These are phyloP conservation scores for Porites australiensis DNA, from an alignment of 64 coral and sea anemone species.

Conservation along the genomic window DNA sequence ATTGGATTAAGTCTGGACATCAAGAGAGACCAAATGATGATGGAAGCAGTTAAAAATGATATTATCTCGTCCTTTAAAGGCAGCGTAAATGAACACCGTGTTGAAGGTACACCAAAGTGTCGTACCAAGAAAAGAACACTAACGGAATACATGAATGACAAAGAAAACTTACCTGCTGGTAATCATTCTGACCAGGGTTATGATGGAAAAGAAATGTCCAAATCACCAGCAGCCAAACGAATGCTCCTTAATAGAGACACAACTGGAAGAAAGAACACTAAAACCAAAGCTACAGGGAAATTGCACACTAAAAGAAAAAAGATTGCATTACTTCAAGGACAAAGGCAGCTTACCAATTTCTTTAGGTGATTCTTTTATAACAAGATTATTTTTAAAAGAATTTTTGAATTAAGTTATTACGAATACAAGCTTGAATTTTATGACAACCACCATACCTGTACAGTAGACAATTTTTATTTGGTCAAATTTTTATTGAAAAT, in stretches of 20 bases:
- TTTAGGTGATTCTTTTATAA: constrained; percentile 29
- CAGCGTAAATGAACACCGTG: not conserved
- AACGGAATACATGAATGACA: constrained; percentile 42
- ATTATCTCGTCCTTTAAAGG: not conserved
- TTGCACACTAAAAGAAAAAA: constrained; percentile 14
- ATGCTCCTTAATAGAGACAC: constrained; percentile 15
- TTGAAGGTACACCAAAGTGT: constrained; percentile 53
- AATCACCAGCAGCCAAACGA: constrained; percentile 41
- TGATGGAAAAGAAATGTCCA: not conserved
- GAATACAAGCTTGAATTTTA: no score
- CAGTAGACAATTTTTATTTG: no score
- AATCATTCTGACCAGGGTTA: not conserved
- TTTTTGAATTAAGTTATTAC: no score
- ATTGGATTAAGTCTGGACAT: constrained; percentile 15
- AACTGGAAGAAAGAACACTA: constrained; percentile 24
- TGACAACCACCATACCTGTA: no score
- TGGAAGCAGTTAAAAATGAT: not conserved
- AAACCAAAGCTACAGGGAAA: not conserved
- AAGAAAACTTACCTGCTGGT: constrained; percentile 44
- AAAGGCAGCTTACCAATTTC: constrained; percentile 65
- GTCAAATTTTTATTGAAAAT: no score
- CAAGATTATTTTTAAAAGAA: no score
- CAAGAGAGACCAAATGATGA: constrained; percentile 43
- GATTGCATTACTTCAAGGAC: constrained; percentile 50
- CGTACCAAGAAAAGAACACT: constrained; percentile 55